phyloP scores from a whole-genome alignment of 2,888 invertebrate species.

The Troides aeacus region DNA sequence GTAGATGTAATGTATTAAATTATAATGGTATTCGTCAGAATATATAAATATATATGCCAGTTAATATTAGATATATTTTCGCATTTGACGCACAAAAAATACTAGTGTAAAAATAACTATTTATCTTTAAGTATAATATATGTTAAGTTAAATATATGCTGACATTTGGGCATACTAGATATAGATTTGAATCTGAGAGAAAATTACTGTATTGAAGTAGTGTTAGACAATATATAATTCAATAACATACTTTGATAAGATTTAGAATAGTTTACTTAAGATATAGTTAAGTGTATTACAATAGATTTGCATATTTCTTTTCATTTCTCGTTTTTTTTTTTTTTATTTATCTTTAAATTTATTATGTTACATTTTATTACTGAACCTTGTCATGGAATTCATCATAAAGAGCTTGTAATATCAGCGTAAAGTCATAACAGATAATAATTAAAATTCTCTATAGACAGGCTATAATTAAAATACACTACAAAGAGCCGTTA shows the following conservation, averaged over 20 bases:
- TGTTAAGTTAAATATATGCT: not conserved
- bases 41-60: not conserved
- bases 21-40: not conserved
- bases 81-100: conserved; percentile 22
- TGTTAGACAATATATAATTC: not conserved
- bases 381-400: not conserved
- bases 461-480: not conserved
- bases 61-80: conserved; percentile 16
- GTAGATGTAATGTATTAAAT: not conserved
- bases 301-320: not conserved
- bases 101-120: conserved; percentile 14
- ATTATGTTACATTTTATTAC: not conserved
- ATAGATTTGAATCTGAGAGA: not conserved
- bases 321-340: not conserved
- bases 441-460: not conserved
- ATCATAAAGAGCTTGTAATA: not conserved
- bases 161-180: not conserved
- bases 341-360: not conserved
- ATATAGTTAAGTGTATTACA: not conserved
- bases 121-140: not conserved
- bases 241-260: not conserved
- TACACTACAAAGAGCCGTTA: not conserved
- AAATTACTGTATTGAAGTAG: not conserved
- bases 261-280: not conserved
- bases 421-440: not conserved